Conservation (phyloP, 2,113 vertebrate genomes). For the Tretioscincus oriximinensis region DNA sequence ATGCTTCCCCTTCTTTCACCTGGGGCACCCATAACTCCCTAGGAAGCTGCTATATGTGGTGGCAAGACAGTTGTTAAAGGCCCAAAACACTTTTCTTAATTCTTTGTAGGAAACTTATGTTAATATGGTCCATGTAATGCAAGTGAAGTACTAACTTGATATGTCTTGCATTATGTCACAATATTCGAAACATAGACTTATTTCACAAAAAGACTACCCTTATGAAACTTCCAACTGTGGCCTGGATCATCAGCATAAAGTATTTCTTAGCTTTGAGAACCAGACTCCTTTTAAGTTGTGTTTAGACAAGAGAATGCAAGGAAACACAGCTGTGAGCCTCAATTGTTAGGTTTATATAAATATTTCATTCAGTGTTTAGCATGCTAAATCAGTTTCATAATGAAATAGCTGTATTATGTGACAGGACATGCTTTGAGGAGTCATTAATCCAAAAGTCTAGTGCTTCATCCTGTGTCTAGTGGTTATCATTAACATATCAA, state of each 20-base stretch:
- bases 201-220: background rate
- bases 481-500: constrained; percentile 38
- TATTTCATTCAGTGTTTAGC: constrained; percentile 14
- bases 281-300: background rate
- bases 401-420: constrained; percentile 23
- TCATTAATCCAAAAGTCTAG: constrained; percentile 14
- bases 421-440: constrained; percentile 13
- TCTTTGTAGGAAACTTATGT: no score
- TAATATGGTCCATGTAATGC: no score
- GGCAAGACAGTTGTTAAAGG: no score
- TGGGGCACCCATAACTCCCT: no score
- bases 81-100: no score
- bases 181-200: background rate
- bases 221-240: no score
- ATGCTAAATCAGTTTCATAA: constrained; percentile 12
- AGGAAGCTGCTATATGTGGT: no score
- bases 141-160: no score
- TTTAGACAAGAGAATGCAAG: background rate
- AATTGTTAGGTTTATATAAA: background rate
- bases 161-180: no score
- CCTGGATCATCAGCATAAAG: no score
- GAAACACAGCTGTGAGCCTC: background rate
- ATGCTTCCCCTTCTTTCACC: no score
- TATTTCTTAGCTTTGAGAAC: background rate
- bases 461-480: constrained; percentile 26